These are phyloP conservation scores for Teinopalpus imperialis DNA, from an alignment of 2,888 invertebrate genomes.

Conservation along the genomic window DNA sequence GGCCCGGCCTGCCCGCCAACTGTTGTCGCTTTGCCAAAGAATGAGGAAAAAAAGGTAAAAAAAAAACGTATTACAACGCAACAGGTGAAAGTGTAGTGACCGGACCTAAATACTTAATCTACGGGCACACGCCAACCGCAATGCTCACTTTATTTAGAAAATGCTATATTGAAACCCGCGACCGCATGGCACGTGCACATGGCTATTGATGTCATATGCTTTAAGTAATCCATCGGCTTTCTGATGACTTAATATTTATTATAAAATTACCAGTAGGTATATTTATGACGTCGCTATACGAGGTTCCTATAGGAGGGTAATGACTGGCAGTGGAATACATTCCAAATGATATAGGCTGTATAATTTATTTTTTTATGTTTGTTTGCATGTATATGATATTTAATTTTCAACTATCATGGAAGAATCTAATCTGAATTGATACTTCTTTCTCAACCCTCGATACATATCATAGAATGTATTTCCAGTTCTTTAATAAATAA, in stretches of 20 bases:
- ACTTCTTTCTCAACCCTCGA: too few species aligned
- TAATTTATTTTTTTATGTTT: too few species aligned
- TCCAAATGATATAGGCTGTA: too few species aligned
- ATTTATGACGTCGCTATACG: too few species aligned
- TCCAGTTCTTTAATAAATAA: too few species aligned
- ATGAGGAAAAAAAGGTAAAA: conserved; percentile 14
- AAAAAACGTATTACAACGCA: conserved; percentile 20
- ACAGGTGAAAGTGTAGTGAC: conserved; percentile 38
- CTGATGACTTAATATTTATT: background rate
- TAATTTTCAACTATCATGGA: too few species aligned
- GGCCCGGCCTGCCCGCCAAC: conserved; percentile 26
- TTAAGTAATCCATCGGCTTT: background rate
- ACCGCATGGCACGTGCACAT: conserved; percentile 21
- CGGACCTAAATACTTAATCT: conserved; percentile 36
- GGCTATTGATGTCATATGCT: conserved; percentile 18
- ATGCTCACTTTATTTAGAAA: conserved; percentile 29
- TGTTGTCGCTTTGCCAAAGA: conserved; percentile 25
- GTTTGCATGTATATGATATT: too few species aligned
- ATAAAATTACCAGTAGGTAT: conserved; percentile 4
- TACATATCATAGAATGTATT: too few species aligned
- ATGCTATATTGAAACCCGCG: conserved; percentile 6
- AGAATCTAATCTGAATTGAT: too few species aligned
- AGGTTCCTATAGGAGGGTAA: too few species aligned
- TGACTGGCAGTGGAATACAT: too few species aligned
- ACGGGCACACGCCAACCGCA: conserved; percentile 35